Base-by-base conservation (phyloP, 2,888 invertebrate genomes). In the Corbicula japonica region DNA sequence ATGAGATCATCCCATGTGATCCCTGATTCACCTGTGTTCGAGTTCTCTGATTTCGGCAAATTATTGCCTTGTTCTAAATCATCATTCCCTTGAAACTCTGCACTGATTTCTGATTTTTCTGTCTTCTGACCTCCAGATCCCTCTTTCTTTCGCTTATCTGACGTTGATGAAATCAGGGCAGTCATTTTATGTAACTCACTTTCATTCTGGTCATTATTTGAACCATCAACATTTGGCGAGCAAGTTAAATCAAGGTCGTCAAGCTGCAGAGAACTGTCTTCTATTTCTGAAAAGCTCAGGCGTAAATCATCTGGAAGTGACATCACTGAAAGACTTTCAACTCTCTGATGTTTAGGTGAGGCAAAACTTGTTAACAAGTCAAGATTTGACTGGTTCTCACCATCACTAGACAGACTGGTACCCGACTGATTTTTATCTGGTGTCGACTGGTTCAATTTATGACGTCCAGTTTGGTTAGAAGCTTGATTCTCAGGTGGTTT, bases 221-320 rank as follows among this genome's bases (percentile, higher is more conserved):
- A 71, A 30, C 69, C 69, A 63, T 62, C 77, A n/a, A 48, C 23
- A 8, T 65, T 23, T 0, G 80, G 69, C 0, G 73, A 76, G 32
- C 60, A 80, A 8, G 58, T 65, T 4, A 78, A 52, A n/a, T 77
- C 75, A 12, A 78, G 26, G 60, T 83, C 82, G 34, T 78, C 82
- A 15, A 83, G 34, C n/a, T 72, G 76, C 28, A 83, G 38, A 0
- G 74, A 74, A 2, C 61, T 56, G 18, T 83, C 82, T n/a, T 79
- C 80, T 1, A 79, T 46, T 34, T 78, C 82, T 1, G 78, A 83
- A 46, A 83, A 83, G 62, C 78, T 83, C 23, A 78, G 61, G 23
- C 66, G 63, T 23, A 83, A 50, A 52, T 83, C 82, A 56, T 83
- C 82, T 18, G 82, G 82, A 1, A 83, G 23, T 0, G 82, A 83